These are phyloP conservation scores for Zaprionus davidi DNA, from an alignment of 1,140 invertebrate genomes.

Conservation along the genomic window DNA sequence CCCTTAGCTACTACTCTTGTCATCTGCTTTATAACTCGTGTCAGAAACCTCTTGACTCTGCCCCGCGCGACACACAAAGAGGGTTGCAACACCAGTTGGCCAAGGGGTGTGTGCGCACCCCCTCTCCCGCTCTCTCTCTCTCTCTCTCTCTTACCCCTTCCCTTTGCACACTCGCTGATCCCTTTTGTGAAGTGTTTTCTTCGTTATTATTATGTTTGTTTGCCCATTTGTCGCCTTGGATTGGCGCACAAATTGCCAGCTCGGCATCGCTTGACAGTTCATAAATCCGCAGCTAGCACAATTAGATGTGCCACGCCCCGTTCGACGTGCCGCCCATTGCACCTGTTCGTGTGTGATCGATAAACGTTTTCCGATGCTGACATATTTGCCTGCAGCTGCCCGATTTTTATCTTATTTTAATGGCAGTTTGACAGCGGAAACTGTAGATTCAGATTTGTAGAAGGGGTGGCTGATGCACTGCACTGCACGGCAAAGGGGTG, in stretches of 20 bases:
- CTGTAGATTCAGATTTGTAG: background rate
- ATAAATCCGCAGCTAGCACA: conserved; percentile 63
- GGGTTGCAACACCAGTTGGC: conserved; percentile 48
- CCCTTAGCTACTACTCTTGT: conserved; percentile 18
- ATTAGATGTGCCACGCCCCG: conserved; percentile 71
- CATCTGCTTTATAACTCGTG: conserved; percentile 73
- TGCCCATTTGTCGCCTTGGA: conserved; percentile 73
- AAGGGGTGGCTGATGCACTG: background rate
- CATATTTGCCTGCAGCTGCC: conserved; percentile 20
- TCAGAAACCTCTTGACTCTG: conserved; percentile 72
- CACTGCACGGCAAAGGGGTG: background rate
- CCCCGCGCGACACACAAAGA: conserved; percentile 14
- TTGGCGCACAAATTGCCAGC: conserved; percentile 64
- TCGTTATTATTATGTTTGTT: conserved; percentile 79
- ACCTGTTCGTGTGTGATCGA: conserved; percentile 10
- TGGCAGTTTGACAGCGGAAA: conserved; percentile 29
- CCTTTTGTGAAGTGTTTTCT: conserved; percentile 62
- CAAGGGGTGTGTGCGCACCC: conserved; percentile 55
- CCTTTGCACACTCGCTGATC: conserved; percentile 29
- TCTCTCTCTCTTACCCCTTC: background rate
- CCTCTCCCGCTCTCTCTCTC: background rate
- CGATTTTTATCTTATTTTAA: conserved; percentile 29
- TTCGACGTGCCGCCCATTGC: background rate
- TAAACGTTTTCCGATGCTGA: background rate
- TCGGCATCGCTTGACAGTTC: conserved; percentile 37